Evolutionary conservation across 2,113 vertebrate species (phyloP).

Genomic region (Sakesphorus luctuosus): DNA sequence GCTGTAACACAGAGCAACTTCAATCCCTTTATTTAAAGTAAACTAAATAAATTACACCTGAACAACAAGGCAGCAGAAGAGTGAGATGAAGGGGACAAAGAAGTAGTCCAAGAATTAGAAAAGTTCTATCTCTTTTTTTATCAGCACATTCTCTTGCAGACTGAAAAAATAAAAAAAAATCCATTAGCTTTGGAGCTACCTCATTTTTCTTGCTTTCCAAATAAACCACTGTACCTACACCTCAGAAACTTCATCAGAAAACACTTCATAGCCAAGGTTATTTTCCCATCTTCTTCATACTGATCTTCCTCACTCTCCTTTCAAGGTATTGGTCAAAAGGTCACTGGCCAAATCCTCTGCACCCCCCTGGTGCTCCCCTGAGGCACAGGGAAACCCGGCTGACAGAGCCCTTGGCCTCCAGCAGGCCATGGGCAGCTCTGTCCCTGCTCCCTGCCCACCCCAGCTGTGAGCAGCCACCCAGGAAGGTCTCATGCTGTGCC

Average conservation of each 20-base stretch:
- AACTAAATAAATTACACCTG: conserved; percentile 56
- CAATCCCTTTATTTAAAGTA: conserved; percentile 26
- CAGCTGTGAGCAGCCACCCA: neutral
- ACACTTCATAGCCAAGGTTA: neutral
- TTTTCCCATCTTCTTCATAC: neutral
- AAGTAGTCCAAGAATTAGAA: conserved; percentile 65
- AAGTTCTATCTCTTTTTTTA: conserved; percentile 71
- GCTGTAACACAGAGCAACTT: neutral
- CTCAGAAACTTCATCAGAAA: neutral
- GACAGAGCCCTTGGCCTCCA: neutral
- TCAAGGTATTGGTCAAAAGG: neutral
- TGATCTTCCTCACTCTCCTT: neutral
- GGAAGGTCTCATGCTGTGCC: neutral
- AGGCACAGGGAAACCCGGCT: neutral
- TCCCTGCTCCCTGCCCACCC: neutral
- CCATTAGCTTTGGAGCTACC: conserved; percentile 68
- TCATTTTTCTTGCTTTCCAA: conserved; percentile 76
- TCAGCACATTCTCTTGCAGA: conserved; percentile 62
- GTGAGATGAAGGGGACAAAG: conserved; percentile 57
- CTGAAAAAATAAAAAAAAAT: neutral
- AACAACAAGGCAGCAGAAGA: conserved; percentile 20
- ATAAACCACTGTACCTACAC: conserved; percentile 61
- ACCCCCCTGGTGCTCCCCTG: neutral
- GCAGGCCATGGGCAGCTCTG: neutral
- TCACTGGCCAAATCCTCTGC: neutral